These are phyloP conservation scores for Mesoligia furuncula DNA, from an alignment of 2,888 invertebrate species.

Conservation along the genomic window DNA sequence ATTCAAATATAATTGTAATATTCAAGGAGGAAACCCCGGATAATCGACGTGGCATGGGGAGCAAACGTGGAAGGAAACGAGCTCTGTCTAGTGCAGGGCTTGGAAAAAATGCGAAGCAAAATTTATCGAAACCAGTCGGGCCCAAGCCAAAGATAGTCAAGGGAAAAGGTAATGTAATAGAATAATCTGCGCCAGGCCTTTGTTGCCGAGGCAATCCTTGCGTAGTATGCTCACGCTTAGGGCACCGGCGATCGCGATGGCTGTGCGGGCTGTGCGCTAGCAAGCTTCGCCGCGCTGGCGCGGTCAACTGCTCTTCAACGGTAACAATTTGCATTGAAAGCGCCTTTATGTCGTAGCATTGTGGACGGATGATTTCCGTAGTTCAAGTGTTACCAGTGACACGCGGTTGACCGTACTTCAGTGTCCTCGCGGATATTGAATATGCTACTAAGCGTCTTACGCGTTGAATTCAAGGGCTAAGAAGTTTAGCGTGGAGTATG, in stretches of 20 bases:
- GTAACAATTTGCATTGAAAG: not conserved
- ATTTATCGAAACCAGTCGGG: conserved; percentile 67
- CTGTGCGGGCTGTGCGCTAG: conserved; percentile 10
- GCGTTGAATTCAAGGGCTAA: not conserved
- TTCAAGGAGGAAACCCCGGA: conserved; percentile 70
- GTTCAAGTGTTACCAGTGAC: not conserved
- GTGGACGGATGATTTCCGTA: not conserved
- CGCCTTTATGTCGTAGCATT: too few species aligned
- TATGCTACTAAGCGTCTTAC: not conserved
- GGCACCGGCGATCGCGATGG: conserved; percentile 1
- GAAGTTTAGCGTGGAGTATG: not conserved
- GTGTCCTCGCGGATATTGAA: not conserved
- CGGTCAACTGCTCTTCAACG: not conserved
- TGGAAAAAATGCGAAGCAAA: conserved; percentile 72
- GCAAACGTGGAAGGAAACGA: conserved; percentile 83
- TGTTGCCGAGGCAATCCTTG: not conserved
- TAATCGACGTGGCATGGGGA: conserved; percentile 71
- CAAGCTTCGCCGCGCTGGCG: not conserved
- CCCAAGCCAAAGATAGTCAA: conserved; percentile 75
- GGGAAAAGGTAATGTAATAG: conserved; percentile 76
- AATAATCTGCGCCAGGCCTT: conserved; percentile 1
- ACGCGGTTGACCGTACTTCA: not conserved
- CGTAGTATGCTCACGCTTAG: conserved; percentile 8
- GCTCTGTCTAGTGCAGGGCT: conserved; percentile 80
- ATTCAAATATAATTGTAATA: not conserved